Evolutionary conservation across 2,113 vertebrate genomes (phyloP), one percentile per base, ranked within the genome.

Genomic region (Jaculus jaculus): DNA sequence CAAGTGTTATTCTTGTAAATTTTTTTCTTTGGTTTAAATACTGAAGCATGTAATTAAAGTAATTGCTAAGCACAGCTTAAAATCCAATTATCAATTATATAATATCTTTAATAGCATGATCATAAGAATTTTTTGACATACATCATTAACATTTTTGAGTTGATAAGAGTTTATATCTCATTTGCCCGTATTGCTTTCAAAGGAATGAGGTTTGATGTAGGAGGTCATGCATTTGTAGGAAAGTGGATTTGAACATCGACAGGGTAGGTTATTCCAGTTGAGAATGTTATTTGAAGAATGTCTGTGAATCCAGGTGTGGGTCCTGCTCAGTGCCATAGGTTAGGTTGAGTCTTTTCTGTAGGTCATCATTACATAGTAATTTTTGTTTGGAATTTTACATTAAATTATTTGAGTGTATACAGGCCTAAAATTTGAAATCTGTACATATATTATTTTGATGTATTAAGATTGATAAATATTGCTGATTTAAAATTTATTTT

Each of bases 401-500:
- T 98, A 98, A 98, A 97, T 98, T 98, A 98, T 98, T 98, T 98
- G 97, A 97, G 83, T 94, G 87, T 98, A 97, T 97, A 96, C 95
- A 97, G 95, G 96, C 94, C 97, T 97, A 94, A 91, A 92, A 89
- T 95, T 95, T 47, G 94, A 96, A 98, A 97, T 98, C 93, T 98
- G 97, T 98, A 98, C 5, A 96, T 98, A 97, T 97, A 95, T 98
- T 98, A 97, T 97, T 98, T 98, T 97, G 96, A 92, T 97, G 96
- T 98, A 96, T 97, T 98, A 97, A 98, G 97, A 97, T 98, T 97
- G 98, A 98, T 98, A 98, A 98, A 98, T 98, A 98, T 97, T 97
- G 96, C 96, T 95, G 97, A 97, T 98, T 98, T 97, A 98, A 98
- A 98, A 97, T 98, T 98, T 98, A 98, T 98, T 98, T 98, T 98